Base-by-base conservation (phyloP, 2,797 vertebrate species). In the Phylloscopus collybita region DNA sequence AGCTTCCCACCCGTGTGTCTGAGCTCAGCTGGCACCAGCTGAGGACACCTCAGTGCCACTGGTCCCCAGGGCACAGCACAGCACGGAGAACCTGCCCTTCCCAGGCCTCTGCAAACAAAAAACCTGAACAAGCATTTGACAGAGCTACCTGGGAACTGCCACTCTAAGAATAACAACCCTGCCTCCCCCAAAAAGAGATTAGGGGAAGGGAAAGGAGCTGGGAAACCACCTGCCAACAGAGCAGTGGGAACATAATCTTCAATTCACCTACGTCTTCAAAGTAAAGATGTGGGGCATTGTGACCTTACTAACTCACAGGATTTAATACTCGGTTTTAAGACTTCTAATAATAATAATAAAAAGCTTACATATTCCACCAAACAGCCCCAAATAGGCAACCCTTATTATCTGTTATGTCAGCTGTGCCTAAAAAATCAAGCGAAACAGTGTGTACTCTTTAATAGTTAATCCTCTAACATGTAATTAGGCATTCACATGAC, bases 401-500 rank as follows among this genome's bases (percentile, higher is more conserved):
- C 93, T 87, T 91, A 92, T 92, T 97, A 95, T 95, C 93, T 88
- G 92, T 92, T 93, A 94, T 95, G 92, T 94, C 79, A 93, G 96
- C 95, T 97, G 97, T 95, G 95, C 90, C 97, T 97, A 97, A 97
- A 97, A 97, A 96, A 95, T 96, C 96, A 94, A 96, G 90, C 11
- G 56, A 96, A 97, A 93, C 93, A 96, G 80, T 81, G 95, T 78
- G 97, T 93, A 96, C 96, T 97, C 93, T 97, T 97, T 98, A 98
- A 98, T 96, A 98, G 97, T 98, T 98, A 97, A 98, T 97, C 97
- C 97, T 97, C 97, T 97, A 98, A 98, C 98, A 98, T 98, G 97
- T 98, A 99, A 99, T 99, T 99, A 99, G 98, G 98, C 98, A 98
- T 98, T 97, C 97, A 96, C 98, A 98, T 98, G 98, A 99, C 98